Base-by-base conservation (phyloP, 2,113 vertebrate genomes). In the Tretioscincus oriximinensis region DNA sequence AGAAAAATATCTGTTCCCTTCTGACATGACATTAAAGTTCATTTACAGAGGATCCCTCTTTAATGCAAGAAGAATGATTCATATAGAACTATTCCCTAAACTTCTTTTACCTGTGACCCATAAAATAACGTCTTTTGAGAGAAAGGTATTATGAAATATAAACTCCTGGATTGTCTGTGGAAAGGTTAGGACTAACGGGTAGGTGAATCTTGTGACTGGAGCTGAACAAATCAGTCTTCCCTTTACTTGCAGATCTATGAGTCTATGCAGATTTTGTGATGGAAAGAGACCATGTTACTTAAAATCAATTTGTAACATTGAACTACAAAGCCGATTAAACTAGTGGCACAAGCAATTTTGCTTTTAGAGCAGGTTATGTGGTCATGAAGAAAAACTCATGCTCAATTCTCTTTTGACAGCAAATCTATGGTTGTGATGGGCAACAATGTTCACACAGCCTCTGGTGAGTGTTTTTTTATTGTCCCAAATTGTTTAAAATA, bases 401-500 rank as follows among this genome's bases (percentile, higher is more conserved):
- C 82, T 90, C 58, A 69, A 67, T 81, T 91, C 49, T 67, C 35
- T 88, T 92, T 86, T 88, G 74, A 90, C 88, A 82, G 80, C 45
- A 92, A 89, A 88, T 87, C 70, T 82, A 86, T 89, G 85, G 76
- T 82, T 91, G 73, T 87, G 81, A 88, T 86, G 86, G 51, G 83
- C 82, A 80, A 78, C 75, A 73, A 74, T 81, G 41, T 84, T 93
- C 88, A 82, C 81, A 84, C 14, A 87, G 86, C 8, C 82, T 91
- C 82, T 78, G 88, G 86, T 81, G 84, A 90, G 49, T 85, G 77
- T 86, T 90, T 92, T 70, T 81, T 93, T 91, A 89, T 86, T 76
- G 79, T 90, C 90, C 70, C 78, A 89, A 93, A 89, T 64, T 88
- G 73, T 93, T 94, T 93, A 92, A 93, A 93, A 89, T 83, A 91